Conservation (phyloP, 2,113 vertebrate genomes). For the Bufo gargarizans region DNA sequence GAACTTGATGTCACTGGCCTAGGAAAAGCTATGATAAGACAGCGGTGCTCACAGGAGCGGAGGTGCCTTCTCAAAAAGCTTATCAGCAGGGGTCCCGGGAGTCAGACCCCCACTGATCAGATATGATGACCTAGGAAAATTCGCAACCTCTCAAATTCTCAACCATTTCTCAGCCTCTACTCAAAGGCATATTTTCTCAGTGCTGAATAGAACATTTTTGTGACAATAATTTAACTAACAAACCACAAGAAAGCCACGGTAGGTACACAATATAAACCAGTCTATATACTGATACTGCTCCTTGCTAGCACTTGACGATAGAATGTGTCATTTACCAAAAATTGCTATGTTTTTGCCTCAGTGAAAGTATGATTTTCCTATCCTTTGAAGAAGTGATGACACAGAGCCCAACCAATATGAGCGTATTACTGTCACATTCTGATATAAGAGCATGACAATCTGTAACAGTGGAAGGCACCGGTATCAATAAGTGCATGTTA, state of each 20-base stretch:
- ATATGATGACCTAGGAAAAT: no score
- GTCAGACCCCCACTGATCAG: no score
- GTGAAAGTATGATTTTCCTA: conserved; percentile 14
- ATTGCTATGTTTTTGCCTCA: not conserved
- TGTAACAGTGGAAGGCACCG: not conserved
- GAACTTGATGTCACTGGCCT: no score
- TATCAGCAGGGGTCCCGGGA: no score
- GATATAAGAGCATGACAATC: not conserved
- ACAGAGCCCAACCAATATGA: not conserved
- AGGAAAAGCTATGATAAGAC: no score
- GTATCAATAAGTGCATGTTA: not conserved
- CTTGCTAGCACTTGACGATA: not conserved
- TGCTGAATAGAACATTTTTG: no score
- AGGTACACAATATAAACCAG: not conserved
- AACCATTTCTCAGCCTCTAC: not conserved
- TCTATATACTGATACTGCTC: not conserved
- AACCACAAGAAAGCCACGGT: not conserved
- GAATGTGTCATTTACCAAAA: not conserved
- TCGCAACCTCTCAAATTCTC: no score
- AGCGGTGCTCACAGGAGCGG: no score
- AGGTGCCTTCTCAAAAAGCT: no score
- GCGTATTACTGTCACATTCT: not conserved
- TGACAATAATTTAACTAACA: not conserved
- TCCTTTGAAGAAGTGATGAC: conserved; percentile 6
- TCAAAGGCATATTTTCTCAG: not conserved